Evolutionary conservation across 2,888 invertebrate species (phyloP), one percentile per base, ranked within the genome.

Genomic region (Sarcophaga rosellei): DNA sequence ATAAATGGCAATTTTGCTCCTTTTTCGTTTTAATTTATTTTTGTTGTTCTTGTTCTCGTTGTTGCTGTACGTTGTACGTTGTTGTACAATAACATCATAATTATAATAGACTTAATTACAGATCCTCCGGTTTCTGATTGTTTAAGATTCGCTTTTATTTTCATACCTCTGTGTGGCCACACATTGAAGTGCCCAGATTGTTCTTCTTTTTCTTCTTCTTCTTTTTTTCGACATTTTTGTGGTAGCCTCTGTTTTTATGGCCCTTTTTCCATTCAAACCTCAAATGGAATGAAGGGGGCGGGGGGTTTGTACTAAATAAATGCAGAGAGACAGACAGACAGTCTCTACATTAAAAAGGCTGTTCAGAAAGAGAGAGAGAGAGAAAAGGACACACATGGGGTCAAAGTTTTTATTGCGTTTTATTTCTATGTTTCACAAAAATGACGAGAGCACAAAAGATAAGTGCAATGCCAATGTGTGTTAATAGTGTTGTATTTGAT

Each of bases 71-170:
- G 47, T 62, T 44, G 6, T 35, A 35, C 35, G 8, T 25, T 74
- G 62, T 70, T 76, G 66, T 78, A 61, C 63, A 75, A 44, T 6
- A 23, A 70, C 81, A 80, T 81, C 78, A 53, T 84, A 70, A 77
- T 78, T 84, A 70, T 86, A 86, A 86, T 84, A 68, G 84, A 84
- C 86, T 86, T 86, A 86, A 86, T 86, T 86, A 86, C 84, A 78
- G 84, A 75, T 86, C 84, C 84, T 84, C 63, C 75, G 77, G 84
- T 84, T 86, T 84, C 10, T 84, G 86, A 86, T 84, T 86, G 81
- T 86, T 81, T 84, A 77, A 81, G 74, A 81, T 73, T 77, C 62
- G 44, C 61, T 81, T 80, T 23, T 57, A 11, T 65, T 68, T 63
- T 69, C 70, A 66, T 72, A 23, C 72, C 77, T 66, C 72, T 82